phyloP scores from a whole-genome alignment of 1,140 invertebrate species.

The Riptortus pedestris region DNA sequence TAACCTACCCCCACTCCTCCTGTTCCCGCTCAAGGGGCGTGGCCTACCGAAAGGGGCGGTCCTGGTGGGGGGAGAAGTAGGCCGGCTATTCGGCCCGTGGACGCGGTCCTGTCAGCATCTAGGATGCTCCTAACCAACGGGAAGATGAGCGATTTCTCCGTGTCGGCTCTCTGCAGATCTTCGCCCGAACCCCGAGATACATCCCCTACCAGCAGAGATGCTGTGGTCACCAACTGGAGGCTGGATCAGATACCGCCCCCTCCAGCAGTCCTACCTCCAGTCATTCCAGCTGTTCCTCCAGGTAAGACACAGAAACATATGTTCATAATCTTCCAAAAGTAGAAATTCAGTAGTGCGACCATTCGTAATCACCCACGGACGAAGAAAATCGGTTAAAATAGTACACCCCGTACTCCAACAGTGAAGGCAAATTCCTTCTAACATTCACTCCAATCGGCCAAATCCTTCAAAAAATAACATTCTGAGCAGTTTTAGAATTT shows the following conservation, averaged over 20 bases:
- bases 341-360: too few species aligned
- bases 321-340: not conserved
- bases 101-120: not conserved
- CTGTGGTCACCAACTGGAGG: constrained; percentile 19
- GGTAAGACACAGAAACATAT: not conserved
- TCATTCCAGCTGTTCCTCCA: not conserved
- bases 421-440: too few species aligned
- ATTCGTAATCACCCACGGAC: too few species aligned
- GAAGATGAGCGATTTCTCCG: constrained; percentile 16
- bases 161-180: constrained; percentile 9
- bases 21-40: not conserved
- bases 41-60: not conserved
- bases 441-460: too few species aligned
- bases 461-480: too few species aligned
- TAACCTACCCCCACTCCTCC: not conserved
- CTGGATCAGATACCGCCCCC: constrained; percentile 1
- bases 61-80: not conserved
- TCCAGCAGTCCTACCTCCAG: not conserved
- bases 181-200: constrained; percentile 8
- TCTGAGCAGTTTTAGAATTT: too few species aligned
- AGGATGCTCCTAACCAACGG: constrained; percentile 7
- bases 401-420: too few species aligned
- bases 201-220: not conserved
- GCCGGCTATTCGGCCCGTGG: not conserved
- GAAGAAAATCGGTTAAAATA: too few species aligned